Evolutionary conservation across 2,888 invertebrate species (phyloP), one percentile per base, ranked within the genome.

Genomic region (Pseudococcus viburni): DNA sequence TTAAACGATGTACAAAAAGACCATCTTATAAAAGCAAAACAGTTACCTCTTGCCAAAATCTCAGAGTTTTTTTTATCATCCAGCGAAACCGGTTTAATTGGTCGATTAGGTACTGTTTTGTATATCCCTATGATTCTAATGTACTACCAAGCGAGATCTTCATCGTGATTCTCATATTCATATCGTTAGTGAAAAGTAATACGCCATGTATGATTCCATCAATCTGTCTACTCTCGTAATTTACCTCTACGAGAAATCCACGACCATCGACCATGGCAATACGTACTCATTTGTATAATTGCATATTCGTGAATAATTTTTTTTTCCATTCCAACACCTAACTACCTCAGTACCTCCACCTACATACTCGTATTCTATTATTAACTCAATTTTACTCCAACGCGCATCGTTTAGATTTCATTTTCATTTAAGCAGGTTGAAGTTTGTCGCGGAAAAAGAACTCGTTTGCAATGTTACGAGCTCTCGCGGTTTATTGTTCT

Each of bases 401-500:
- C n/a, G n/a, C 2, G n/a, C 55, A n/a, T 15, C n/a, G 55, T 55
- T 55, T n/a, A 55, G n/a, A 55, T 55, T 55, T 55, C 15, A 55
- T 55, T 55, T 55, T 55, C 55, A 55, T 55, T 55, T 55, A 0
- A n/a, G n/a, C 55, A 51, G 55, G 55, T n/a, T 55, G 55, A 55
- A 55, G n/a, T 55, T n/a, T 55, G 55, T n/a, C 55, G n/a, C n/a
- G 55, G n/a, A 55, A 55, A 51, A n/a, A 55, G 55, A n/a, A 55
- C 8, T 4, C 55, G 17, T 55, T 55, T 55, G n/a, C n/a, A 55
- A 55, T n/a, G 55, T 8, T 55, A 2, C n/a, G 55, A 55, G n/a
- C 6, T 51, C n/a, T 51, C 51, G 51, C 17, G 55, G 55, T 55
- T 55, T 55, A 55, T 55, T 55, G 55, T 55, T 55, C 55, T 55